Percentiles rank a stretch among this genome's conserved stretches.
Conservation (phyloP, 2,797 vertebrate species). For the Sebastes trivittatus region DNA sequence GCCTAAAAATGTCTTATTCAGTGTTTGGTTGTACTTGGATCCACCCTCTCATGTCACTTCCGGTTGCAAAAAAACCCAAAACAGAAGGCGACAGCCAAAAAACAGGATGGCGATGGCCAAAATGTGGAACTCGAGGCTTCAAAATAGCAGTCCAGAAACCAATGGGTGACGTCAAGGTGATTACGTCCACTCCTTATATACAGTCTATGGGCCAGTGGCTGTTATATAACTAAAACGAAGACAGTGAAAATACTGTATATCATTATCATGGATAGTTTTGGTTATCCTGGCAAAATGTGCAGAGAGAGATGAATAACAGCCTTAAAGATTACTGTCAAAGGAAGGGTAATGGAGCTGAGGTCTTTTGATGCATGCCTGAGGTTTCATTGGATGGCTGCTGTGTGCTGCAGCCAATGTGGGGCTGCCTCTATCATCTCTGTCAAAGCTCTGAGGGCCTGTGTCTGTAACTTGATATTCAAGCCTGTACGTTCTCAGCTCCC, state of each 20-base stretch:
- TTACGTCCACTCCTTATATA: no score
- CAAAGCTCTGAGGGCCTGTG: conserved; percentile 34
- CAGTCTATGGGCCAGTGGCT: not conserved
- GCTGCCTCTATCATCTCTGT: conserved; percentile 45
- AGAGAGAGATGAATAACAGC: conserved; percentile 3
- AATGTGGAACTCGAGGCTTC: no score
- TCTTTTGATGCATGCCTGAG: conserved; percentile 27
- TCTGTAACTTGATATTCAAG: conserved; percentile 58
- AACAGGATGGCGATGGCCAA: no score
- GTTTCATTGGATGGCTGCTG: conserved; percentile 24
- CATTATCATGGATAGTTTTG: not conserved
- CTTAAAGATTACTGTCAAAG: conserved; percentile 16
- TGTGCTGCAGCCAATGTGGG: conserved; percentile 28
- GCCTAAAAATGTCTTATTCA: no score
- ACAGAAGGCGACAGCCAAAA: no score
- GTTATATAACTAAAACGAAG: not conserved
- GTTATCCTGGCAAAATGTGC: conserved; percentile 29
- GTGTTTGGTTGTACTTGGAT: no score
- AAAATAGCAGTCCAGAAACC: no score
- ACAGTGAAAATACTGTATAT: not conserved
- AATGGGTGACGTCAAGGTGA: no score
- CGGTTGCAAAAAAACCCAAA: fast-evolving
- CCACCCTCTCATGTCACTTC: no score
- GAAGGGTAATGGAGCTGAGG: conserved; percentile 11
- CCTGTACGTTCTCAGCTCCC: conserved; percentile 48